Percentiles rank a stretch among this genome's conserved stretches.
These are phyloP conservation scores for Dioctria linearis DNA, from an alignment of 2,888 invertebrate species.

Conservation along the genomic window DNA sequence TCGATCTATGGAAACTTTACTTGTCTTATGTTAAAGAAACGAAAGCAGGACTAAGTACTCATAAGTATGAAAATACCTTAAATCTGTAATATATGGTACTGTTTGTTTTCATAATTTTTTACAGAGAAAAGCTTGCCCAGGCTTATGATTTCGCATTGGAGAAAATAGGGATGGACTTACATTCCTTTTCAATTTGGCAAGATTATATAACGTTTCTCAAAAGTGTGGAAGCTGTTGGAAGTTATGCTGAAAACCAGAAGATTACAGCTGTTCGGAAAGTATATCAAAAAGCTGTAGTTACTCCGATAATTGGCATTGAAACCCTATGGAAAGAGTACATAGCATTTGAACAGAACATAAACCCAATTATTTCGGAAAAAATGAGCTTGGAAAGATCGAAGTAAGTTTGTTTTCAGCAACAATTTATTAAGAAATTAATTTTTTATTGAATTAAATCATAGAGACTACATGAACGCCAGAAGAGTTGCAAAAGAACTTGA, in stretches of 20 bases:
- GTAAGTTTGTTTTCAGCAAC: slow-evolving; percentile 60
- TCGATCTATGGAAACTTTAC: slow-evolving; percentile 98
- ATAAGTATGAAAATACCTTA: slow-evolving; percentile 78
- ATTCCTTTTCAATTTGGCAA: slow-evolving; percentile 97
- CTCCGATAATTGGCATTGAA: slow-evolving; percentile 98
- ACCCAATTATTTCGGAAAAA: slow-evolving; percentile 88
- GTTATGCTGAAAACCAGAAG: slow-evolving; percentile 99
- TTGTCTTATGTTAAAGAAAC: slow-evolving; percentile 98
- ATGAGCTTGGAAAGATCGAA: slow-evolving; percentile 95
- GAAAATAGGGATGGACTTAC: slow-evolving; percentile 98
- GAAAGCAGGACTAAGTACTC: slow-evolving; percentile 91
- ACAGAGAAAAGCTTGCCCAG: slow-evolving; percentile 97
- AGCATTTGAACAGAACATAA: slow-evolving; percentile 93
- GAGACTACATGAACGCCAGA: slow-evolving; percentile 98
- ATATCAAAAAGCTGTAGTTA: slow-evolving; percentile 96
- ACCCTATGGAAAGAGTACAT: slow-evolving; percentile 98
- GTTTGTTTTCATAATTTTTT: slow-evolving; percentile 54
- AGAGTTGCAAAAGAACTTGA: slow-evolving; percentile 97
- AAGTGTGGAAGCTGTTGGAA: slow-evolving; percentile 96
- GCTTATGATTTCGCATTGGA: slow-evolving; percentile 99
- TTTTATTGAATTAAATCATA: slow-evolving; percentile 60
- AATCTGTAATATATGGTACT: neutral
- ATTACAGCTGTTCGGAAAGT: slow-evolving; percentile 98
- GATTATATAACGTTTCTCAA: slow-evolving; percentile 98
- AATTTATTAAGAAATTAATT: neutral